phyloP scores from a whole-genome alignment of 2,888 invertebrate species.

The Eutolmus rufibarbis region DNA sequence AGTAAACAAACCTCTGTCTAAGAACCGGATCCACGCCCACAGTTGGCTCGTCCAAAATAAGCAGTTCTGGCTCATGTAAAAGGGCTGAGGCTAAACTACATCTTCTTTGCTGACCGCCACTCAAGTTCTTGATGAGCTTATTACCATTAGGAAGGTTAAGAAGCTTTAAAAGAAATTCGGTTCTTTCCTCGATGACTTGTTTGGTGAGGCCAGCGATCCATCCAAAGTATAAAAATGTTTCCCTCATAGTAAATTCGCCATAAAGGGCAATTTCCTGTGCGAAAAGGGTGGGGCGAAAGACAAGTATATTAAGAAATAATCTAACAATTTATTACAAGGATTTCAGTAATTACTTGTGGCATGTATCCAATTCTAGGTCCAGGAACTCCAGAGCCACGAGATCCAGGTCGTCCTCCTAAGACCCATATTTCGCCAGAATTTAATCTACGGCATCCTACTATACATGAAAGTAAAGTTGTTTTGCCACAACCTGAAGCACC shows the following conservation, averaged over 20 bases:
- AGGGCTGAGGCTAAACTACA: slow-evolving; percentile 89
- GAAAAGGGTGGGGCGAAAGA: slow-evolving; percentile 25
- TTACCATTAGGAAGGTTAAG: slow-evolving; percentile 66
- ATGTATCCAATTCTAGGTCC: slow-evolving; percentile 90
- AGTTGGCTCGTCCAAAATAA: slow-evolving; percentile 92
- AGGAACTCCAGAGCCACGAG: slow-evolving; percentile 83
- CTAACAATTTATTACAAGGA: slow-evolving; percentile 26
- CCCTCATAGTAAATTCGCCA: slow-evolving; percentile 79
- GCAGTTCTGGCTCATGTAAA: slow-evolving; percentile 85
- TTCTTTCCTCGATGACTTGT: slow-evolving; percentile 71
- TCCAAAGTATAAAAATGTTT: slow-evolving; percentile 85
- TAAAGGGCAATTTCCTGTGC: slow-evolving; percentile 76
- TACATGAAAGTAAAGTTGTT: slow-evolving; percentile 85
- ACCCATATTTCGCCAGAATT: slow-evolving; percentile 87
- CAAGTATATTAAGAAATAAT: slow-evolving; percentile 28
- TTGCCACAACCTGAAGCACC: slow-evolving; percentile 93
- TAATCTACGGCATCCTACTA: slow-evolving; percentile 80
- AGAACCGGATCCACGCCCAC: slow-evolving; percentile 92
- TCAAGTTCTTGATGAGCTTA: slow-evolving; percentile 78
- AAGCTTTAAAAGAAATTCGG: slow-evolving; percentile 75
- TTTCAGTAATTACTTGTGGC: slow-evolving; percentile 72
- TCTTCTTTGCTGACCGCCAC: slow-evolving; percentile 89
- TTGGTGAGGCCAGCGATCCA: slow-evolving; percentile 80
- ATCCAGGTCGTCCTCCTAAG: slow-evolving; percentile 82
- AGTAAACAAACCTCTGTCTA: slow-evolving; percentile 71